Evolutionary conservation across 1,140 invertebrate genomes (phyloP).

Genomic region (Zeugodacus cucurbitae): DNA sequence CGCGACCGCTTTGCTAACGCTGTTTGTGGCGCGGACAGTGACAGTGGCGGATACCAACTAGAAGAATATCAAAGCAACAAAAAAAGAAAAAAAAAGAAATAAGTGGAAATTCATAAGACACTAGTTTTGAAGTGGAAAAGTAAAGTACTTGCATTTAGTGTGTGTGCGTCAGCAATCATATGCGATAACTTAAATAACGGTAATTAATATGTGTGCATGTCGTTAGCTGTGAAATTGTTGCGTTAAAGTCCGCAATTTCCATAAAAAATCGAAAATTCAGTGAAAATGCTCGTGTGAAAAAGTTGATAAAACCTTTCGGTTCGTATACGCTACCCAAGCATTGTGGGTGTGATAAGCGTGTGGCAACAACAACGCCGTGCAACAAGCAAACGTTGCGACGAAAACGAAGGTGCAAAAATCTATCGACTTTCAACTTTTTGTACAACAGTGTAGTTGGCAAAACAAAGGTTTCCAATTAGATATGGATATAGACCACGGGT

Average conservation of each 20-base stretch:
- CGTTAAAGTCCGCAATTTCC: neutral
- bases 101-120: neutral
- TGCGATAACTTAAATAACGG: neutral
- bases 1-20: conserved; percentile 40
- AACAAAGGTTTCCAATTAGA: no score
- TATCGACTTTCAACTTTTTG: neutral
- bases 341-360: conserved; percentile 30
- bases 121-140: neutral
- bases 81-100: neutral
- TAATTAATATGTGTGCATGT: neutral
- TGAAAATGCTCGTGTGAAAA: conserved; percentile 1
- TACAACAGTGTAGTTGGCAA: neutral
- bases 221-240: neutral
- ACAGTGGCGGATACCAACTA: conserved; percentile 1
- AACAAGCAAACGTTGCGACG: neutral
- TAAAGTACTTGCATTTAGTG: neutral
- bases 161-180: neutral
- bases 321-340: neutral
- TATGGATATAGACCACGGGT: no score
- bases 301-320: neutral
- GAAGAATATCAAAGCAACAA: neutral
- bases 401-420: neutral
- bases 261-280: neutral
- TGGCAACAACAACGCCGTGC: neutral
- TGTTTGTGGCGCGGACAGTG: conserved; percentile 40